Conservation (phyloP, 2,888 invertebrate genomes). For the Metalampra italica region DNA sequence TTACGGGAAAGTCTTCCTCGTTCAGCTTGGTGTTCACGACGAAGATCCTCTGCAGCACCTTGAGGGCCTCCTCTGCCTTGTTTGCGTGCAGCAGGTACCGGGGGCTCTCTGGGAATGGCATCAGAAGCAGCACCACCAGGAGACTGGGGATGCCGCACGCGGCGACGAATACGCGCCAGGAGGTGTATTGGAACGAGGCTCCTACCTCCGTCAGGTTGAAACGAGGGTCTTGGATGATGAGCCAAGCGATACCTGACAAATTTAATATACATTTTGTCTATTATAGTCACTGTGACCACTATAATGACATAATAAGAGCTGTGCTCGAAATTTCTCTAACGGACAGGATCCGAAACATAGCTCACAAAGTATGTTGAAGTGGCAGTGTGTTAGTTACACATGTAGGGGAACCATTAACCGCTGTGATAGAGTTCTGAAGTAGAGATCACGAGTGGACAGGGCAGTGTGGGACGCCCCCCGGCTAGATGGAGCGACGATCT, state of each 20-base stretch:
- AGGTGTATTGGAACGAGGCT: constrained; percentile 68
- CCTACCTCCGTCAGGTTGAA: constrained; percentile 49
- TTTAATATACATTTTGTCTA: not conserved
- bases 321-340: no score
- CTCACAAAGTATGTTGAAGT: no score
- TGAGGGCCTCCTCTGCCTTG: constrained; percentile 65
- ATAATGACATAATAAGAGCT: no score
- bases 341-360: no score
- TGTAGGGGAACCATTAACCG: no score
- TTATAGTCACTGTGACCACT: no score
- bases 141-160: constrained; percentile 79
- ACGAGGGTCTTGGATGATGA: constrained; percentile 56
- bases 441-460: no score
- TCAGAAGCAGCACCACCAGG: constrained; percentile 65
- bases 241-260: constrained; percentile 63
- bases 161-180: constrained; percentile 82
- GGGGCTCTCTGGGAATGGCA: constrained; percentile 79
- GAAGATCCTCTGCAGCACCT: constrained; percentile 76
- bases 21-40: constrained; percentile 70
- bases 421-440: no score
- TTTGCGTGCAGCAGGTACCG: constrained; percentile 74
- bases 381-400: no score
- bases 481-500: no score
- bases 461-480: no score
- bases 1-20: constrained; percentile 75